Evolutionary conservation across 2,888 invertebrate genomes (phyloP), one percentile per base, ranked within the genome.

Genomic region (Diabrotica balteata): DNA sequence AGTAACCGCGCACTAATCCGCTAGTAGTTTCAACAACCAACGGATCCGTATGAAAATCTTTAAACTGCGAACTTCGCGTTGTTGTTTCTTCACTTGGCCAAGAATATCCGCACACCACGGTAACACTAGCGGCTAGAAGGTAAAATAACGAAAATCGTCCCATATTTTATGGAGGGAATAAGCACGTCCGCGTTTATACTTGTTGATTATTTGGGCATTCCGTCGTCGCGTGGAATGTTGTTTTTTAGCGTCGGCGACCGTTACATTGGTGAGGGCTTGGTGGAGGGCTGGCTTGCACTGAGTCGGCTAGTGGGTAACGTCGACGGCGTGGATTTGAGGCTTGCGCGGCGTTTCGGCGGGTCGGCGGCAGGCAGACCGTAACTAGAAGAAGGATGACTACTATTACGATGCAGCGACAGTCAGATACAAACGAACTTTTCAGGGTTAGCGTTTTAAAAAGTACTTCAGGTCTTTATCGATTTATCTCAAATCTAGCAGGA

Each of bases 11-110:
- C 65, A 95, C 90, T 69, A 91, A 87, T 1, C 95, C 95, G 78
- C 90, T 92, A 74, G 90, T 91, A 42, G 95, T 95, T 83, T 93
- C 91, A 57, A 95, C 93, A 63, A 94, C 90, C 70, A 94, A 86
- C 0, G 93, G 92, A 82, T 94, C 94, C 81, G 83, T 84, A 75
- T 85, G 86, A 71, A 82, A 82, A 73, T 85, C 85, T 73, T 84
- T 84, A 60, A 81, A 73, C n/a, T 77, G 75, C 44, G 80, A 77
- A 22, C 80, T 77, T 47, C 77, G 76, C 50, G 82, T 81, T 63
- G 83, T 82, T 22, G 83, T 84, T 72, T 84, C 84, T 66, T 84
- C 84, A 72, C 81, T 81, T 8, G 83, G 84, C 84, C 84, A 84
- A 67, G 84, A 84, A 73, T 85, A 84, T 54, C 80, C 82, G 68